These are phyloP conservation scores for Chrosomus eos DNA, from an alignment of 2,797 vertebrate genomes.

Conservation along the genomic window DNA sequence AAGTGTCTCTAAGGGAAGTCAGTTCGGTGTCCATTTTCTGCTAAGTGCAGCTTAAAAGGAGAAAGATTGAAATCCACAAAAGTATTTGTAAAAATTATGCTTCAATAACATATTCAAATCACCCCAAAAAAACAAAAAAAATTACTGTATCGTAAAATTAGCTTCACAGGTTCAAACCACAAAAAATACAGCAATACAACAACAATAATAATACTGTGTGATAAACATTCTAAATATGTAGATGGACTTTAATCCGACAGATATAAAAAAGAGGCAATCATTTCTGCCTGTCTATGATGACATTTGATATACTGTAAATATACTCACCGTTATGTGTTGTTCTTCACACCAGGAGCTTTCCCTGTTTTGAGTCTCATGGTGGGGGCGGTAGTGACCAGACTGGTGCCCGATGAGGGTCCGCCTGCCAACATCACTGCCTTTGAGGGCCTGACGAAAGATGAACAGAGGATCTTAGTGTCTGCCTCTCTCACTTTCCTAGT, in stretches of 20 bases:
- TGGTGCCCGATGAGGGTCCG: constrained; percentile 74
- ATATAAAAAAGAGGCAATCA: neutral
- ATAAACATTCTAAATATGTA: neutral
- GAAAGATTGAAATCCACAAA: neutral
- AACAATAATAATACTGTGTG: neutral
- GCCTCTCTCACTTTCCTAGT: constrained; percentile 85
- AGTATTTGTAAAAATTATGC: neutral
- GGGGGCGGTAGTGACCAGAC: constrained; percentile 82
- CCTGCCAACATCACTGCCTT: constrained; percentile 72
- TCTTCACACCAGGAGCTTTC: constrained; percentile 84
- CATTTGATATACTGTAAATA: neutral
- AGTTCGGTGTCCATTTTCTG: neutral
- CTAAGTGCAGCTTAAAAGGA: neutral
- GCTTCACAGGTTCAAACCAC: neutral
- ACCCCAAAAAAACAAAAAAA: neutral
- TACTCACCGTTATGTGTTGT: constrained; percentile 1
- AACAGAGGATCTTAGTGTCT: constrained; percentile 84
- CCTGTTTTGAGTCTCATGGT: constrained; percentile 94
- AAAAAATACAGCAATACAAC: neutral
- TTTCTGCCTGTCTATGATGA: neutral
- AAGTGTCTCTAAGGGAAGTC: too few relatives aligned
- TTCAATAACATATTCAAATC: neutral
- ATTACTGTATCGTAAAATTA: neutral
- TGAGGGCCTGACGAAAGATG: constrained; percentile 68
- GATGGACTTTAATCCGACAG: neutral